These are phyloP conservation scores for Thera obeliscata DNA, from an alignment of 2,888 invertebrate genomes.

Conservation along the genomic window DNA sequence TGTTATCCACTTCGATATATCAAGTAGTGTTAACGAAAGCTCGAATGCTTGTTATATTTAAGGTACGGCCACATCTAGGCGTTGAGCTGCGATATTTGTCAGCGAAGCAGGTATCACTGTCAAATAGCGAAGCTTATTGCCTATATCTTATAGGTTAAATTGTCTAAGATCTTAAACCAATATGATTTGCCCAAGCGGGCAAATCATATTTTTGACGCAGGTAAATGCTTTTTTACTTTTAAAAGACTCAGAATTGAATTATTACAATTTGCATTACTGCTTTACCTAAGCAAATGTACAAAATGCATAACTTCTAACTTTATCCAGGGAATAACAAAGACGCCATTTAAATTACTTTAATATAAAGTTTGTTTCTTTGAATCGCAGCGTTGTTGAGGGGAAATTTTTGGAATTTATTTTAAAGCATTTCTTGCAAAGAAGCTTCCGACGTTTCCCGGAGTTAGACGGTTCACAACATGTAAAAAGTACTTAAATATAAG, in stretches of 20 bases:
- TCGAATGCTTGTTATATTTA: no score
- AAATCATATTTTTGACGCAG: no score
- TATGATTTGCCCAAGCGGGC: no score
- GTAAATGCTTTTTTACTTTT: not conserved
- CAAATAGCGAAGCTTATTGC: no score
- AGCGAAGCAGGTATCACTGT: no score
- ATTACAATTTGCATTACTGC: conserved; percentile 35
- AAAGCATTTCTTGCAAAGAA: conserved; percentile 74
- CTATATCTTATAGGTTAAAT: no score
- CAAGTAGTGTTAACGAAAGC: no score
- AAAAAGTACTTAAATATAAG: conserved; percentile 53
- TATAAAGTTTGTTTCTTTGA: conserved; percentile 76
- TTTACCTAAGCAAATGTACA: conserved; percentile 52
- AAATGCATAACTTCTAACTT: conserved; percentile 70
- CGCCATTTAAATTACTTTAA: conserved; percentile 76
- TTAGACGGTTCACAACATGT: conserved; percentile 63
- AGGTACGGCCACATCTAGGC: no score
- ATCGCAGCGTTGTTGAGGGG: conserved; percentile 70
- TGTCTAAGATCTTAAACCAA: no score
- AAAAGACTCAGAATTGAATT: not conserved
- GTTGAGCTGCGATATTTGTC: no score
- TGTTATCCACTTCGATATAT: no score
- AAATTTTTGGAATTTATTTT: conserved; percentile 78
- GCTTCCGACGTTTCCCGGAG: conserved; percentile 69
- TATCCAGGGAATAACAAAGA: conserved; percentile 69